Evolutionary conservation across 2,113 vertebrate species (phyloP), one percentile per base, ranked within the genome.

Genomic region (Elephantulus edwardii): DNA sequence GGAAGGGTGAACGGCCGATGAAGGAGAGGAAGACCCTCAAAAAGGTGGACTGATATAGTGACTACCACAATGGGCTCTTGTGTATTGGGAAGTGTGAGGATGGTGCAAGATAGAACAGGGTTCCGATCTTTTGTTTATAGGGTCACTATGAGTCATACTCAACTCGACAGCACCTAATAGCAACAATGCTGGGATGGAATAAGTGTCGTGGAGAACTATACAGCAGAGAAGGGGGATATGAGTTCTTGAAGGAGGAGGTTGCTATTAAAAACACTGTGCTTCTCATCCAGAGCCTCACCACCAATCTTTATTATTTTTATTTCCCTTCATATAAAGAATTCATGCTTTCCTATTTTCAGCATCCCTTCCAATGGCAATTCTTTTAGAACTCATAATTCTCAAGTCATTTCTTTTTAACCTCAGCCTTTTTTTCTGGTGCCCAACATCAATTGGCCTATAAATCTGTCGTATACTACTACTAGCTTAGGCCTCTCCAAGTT

Each of bases 391-490:
- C 88, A 66, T 78, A 94, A 92, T 94, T 96, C 94, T 95, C 88
- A 95, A 95, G 86, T 82, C 35, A 84, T 94, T 97, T 96, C 89
- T 81, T 93, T 92, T 94, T 97, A 96, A 96, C 95, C 92, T 93
- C 90, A 80, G 88, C 56, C 93, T 91, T 95, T 97, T 68, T 94
- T 97, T 91, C 93, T 96, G 94, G 97, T 97, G 94, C 79, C 90
- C 79, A 95, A 35, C 86, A 97, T 96, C 96, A 97, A 96, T 91
- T 93, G 58, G 8, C 83, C 92, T 93, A 94, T 96, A 97, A 97
- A 97, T 95, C 93, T 97, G 95, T 96, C 97, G 94, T 71, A 94
- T 83, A 83, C 89, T 96, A 96, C 95, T 88, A 95, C 89, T 92
- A 94, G 95, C 93, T 92, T 91, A 95, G 19, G 12, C 33, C 62